These are phyloP conservation scores for Eudemis profundana DNA, from an alignment of 2,888 invertebrate genomes.

Conservation along the genomic window DNA sequence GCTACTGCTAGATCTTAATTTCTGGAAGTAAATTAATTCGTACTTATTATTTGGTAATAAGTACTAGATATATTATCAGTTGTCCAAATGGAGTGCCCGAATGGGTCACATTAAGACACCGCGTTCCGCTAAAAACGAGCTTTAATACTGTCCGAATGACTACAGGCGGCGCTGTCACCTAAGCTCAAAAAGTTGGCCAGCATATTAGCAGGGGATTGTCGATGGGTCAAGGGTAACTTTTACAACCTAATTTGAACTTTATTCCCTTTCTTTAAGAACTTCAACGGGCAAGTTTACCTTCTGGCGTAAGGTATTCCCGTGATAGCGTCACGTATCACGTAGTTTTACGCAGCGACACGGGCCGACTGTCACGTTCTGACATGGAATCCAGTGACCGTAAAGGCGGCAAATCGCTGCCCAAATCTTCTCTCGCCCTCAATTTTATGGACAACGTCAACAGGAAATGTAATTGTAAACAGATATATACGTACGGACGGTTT, in stretches of 20 bases:
- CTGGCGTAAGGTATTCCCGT: constrained; percentile 13
- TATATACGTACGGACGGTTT: constrained; percentile 50
- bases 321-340: constrained; percentile 52
- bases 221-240: background rate
- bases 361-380: constrained; percentile 56
- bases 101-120: background rate
- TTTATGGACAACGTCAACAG: constrained; percentile 60
- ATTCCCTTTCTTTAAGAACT: background rate
- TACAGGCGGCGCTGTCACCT: constrained; percentile 12
- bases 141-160: constrained; percentile 4
- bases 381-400: constrained; percentile 54
- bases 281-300: background rate
- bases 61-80: too few relatives aligned
- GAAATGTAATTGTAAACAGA: constrained; percentile 62
- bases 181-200: constrained; percentile 10
- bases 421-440: constrained; percentile 57
- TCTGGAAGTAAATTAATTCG: too few relatives aligned
- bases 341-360: constrained; percentile 47
- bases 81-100: background rate
- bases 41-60: too few relatives aligned
- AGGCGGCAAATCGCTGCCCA: constrained; percentile 59
- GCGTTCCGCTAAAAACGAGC: constrained; percentile 2
- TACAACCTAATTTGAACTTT: constrained; percentile 15
- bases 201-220: constrained; percentile 11
- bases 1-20: too few relatives aligned